phyloP scores from a whole-genome alignment of 1,140 invertebrate genomes.

The Thereuonema tuberculata region DNA sequence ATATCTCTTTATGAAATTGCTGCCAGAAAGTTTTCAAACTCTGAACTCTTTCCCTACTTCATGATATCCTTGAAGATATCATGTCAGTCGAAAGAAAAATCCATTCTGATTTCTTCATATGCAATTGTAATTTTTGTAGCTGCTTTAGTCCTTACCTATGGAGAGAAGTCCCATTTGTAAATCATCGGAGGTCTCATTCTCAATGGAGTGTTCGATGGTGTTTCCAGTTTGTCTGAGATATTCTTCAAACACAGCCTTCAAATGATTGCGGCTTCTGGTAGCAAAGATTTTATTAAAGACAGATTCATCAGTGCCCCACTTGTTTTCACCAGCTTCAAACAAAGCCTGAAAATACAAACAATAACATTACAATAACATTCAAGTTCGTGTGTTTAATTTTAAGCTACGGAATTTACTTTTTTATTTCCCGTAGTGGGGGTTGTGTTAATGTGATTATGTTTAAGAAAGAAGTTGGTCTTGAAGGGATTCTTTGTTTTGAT shows the following conservation, averaged over 20 bases:
- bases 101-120: not conserved
- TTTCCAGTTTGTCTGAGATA: constrained; percentile 41
- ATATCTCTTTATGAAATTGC: constrained; percentile 1
- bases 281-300: constrained; percentile 61
- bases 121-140: not conserved
- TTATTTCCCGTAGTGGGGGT: too few relatives aligned
- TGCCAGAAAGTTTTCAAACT: not conserved
- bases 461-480: too few relatives aligned
- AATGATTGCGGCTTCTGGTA: constrained; percentile 34
- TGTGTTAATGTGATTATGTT: too few relatives aligned
- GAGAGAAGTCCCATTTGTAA: constrained; percentile 70
- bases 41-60: not conserved
- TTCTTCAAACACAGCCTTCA: constrained; percentile 61
- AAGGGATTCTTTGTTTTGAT: too few relatives aligned
- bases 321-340: constrained; percentile 32
- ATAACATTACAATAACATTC: too few relatives aligned
- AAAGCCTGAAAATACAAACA: not conserved
- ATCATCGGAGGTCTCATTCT: constrained; percentile 73
- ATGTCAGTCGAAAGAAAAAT: too few relatives aligned
- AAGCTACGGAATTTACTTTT: too few relatives aligned
- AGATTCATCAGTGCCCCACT: constrained; percentile 73
- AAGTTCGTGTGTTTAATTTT: too few relatives aligned
- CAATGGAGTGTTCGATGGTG: constrained; percentile 71
- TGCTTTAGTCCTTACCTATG: constrained; percentile 46
- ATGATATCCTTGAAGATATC: too few relatives aligned